Evolutionary conservation across 2,113 vertebrate species (phyloP).

Genomic region (Phodopus roborovskii): DNA sequence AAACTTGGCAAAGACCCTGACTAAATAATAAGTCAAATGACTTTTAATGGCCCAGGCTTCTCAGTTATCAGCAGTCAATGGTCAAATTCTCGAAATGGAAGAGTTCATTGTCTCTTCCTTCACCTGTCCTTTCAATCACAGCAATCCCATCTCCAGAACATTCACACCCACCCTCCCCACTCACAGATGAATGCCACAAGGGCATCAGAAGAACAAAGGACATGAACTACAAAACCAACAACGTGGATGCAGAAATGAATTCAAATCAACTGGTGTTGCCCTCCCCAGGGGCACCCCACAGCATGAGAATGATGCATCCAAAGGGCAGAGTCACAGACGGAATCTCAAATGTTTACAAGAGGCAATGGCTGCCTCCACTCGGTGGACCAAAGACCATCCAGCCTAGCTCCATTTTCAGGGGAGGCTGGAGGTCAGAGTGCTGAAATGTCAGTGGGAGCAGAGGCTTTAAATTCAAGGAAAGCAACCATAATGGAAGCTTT

Average conservation of each 20-base stretch:
- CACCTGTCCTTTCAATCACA: background rate
- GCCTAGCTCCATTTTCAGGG: background rate
- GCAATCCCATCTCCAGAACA: background rate
- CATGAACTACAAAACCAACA: background rate
- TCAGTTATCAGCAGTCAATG: background rate
- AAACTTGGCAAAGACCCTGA: background rate
- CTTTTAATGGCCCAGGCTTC: background rate
- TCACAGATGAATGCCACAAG: background rate
- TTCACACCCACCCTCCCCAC: fast-evolving
- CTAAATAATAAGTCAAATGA: conserved; percentile 20
- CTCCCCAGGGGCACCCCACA: background rate
- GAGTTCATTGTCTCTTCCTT: background rate
- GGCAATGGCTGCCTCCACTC: too few species aligned
- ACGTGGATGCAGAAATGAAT: background rate
- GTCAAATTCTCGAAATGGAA: background rate
- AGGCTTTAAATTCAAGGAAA: conserved; percentile 71
- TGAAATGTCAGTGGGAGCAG: conserved; percentile 36
- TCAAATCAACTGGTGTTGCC: background rate
- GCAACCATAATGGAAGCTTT: conserved; percentile 35
- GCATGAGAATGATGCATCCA: background rate
- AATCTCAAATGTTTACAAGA: background rate
- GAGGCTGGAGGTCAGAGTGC: background rate
- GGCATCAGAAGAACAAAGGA: background rate
- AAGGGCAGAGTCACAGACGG: background rate
- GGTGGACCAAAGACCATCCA: background rate